Conservation (phyloP, 2,888 invertebrate genomes). For the Drosophila nigricruria region DNA sequence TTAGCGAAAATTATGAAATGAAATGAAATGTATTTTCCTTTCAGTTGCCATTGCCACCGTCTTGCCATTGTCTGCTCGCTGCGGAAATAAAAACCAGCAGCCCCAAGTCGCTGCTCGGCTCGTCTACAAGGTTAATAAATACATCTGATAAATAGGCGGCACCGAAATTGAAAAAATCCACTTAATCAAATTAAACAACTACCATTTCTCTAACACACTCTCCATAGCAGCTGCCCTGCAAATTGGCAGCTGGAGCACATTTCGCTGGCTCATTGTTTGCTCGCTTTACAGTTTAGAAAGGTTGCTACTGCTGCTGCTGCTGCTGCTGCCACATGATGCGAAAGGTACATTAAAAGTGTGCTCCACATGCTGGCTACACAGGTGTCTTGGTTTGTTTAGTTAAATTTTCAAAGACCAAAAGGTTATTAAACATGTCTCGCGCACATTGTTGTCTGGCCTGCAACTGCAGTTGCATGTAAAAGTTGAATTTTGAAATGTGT, state of each 20-base stretch:
- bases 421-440: conserved; percentile 64
- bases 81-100: conserved; percentile 52
- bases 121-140: conserved; percentile 59
- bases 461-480: conserved; percentile 33
- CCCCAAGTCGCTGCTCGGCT: neutral
- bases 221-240: conserved; percentile 28
- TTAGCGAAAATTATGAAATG: conserved; percentile 77
- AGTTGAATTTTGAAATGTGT: conserved; percentile 29
- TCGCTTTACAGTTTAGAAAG: conserved; percentile 48
- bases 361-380: conserved; percentile 44
- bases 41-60: conserved; percentile 56
- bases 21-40: conserved; percentile 66
- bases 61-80: conserved; percentile 57
- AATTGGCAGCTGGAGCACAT: conserved; percentile 28
- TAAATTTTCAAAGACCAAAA: conserved; percentile 53
- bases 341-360: conserved; percentile 35
- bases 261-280: conserved; percentile 39
- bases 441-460: conserved; percentile 16
- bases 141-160: conserved; percentile 54
- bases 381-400: conserved; percentile 50
- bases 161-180: conserved; percentile 36
- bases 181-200: conserved; percentile 59
- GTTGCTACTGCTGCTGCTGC: conserved; percentile 12
- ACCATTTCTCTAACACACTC: conserved; percentile 31
- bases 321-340: conserved; percentile 6